Base-by-base conservation (phyloP, 2,888 invertebrate species). In the Amphipoea oculea region DNA sequence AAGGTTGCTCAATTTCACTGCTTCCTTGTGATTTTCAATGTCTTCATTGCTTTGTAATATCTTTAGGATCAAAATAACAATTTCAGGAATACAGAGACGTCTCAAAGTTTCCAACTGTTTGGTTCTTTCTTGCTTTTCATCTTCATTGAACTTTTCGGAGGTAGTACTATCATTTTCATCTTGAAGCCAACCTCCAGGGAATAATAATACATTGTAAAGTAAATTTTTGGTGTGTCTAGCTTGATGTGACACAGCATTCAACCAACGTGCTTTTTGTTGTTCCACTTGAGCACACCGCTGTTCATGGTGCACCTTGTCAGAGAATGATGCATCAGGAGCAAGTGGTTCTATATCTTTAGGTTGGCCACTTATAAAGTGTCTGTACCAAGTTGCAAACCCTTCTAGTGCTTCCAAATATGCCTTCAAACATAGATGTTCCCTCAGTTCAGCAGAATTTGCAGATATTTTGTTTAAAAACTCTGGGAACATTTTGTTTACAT, bases 121-220 rank as follows among this genome's bases (percentile, higher is more conserved):
- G 14, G 96, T 94, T 89, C 99, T 97, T 63, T 97, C 97, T 40
- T 94, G 88, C 67, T 94, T 94, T 73, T 97, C 97, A 78, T 96
- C 94, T 83, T 97, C 97, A 87, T 92, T 95, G 57, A 94, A 96
- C 45, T 95, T 96, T 11, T 91, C 88, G 0, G 97, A 97, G 81
- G 97, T 97, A 75, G 97, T 96, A 36, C 97, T 95, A 69, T 97
- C 97, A 86, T 94, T 97, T 29, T 97, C 97, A 93, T 99, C 99
- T 68, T 98, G 97, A 81, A 99, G 97, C 99, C 99, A 99, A 9
- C 99, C 99, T 89, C 99, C 98, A 5, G 99, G 99, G 93, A 99
- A 99, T 17, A 99, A 94, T 62, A 99, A 93, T 0, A 99, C 98
- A 94, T 99, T 99, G 94, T 98, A 99, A 12, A 99, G 96, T 74